Percentiles rank a stretch among this genome's conserved stretches.
These are phyloP conservation scores for Nymphalis io DNA, from an alignment of 1,140 invertebrate species.

Conservation along the genomic window DNA sequence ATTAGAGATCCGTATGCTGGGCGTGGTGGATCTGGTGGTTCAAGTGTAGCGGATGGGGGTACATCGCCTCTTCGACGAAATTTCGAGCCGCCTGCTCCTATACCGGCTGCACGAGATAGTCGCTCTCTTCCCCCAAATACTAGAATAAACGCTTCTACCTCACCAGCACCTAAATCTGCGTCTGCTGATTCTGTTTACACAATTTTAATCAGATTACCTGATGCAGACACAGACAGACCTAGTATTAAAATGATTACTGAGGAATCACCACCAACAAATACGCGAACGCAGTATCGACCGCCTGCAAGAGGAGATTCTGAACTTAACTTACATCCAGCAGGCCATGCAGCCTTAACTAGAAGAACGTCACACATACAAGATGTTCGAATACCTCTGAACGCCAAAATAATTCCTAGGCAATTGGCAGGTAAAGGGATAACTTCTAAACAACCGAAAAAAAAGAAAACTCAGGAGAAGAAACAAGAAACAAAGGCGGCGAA, in stretches of 20 bases:
- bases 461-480: slow-evolving; percentile 96
- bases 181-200: slow-evolving; percentile 93
- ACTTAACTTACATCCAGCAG: slow-evolving; percentile 72
- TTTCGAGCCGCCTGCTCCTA: slow-evolving; percentile 58
- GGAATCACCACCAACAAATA: slow-evolving; percentile 78
- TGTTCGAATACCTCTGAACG: slow-evolving; percentile 90
- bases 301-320: slow-evolving; percentile 77
- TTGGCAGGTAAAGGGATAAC: slow-evolving; percentile 84
- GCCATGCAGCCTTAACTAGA: slow-evolving; percentile 81
- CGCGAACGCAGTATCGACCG: slow-evolving; percentile 68
- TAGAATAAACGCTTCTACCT: slow-evolving; percentile 69
- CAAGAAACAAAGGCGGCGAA: slow-evolving; percentile 99
- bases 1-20: slow-evolving; percentile 86
- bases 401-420: slow-evolving; percentile 92
- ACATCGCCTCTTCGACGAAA: slow-evolving; percentile 71
- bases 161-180: slow-evolving; percentile 82
- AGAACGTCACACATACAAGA: slow-evolving; percentile 89
- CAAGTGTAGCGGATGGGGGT: slow-evolving; percentile 61
- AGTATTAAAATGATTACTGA: slow-evolving; percentile 94
- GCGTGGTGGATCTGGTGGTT: slow-evolving; percentile 66
- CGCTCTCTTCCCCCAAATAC: slow-evolving; percentile 79
- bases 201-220: slow-evolving; percentile 93
- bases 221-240: slow-evolving; percentile 80
- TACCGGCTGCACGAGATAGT: slow-evolving; percentile 77
- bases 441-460: slow-evolving; percentile 85